Evolutionary conservation across 2,888 invertebrate species (phyloP).

Genomic region (Osedax frankpressi): DNA sequence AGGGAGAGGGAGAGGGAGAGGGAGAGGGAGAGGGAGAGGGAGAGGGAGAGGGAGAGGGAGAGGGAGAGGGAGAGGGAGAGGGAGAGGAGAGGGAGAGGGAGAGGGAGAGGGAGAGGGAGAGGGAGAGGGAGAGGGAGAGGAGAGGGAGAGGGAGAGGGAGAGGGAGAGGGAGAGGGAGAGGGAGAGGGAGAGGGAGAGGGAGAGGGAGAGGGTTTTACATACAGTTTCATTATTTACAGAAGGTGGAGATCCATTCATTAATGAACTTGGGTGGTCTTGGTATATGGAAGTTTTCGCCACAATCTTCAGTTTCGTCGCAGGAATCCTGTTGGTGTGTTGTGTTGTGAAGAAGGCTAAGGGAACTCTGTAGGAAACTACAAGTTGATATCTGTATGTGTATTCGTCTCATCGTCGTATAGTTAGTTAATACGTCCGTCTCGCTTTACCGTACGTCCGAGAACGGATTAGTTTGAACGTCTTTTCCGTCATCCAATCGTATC

Average conservation of each 20-base stretch:
- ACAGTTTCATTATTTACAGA: not conserved
- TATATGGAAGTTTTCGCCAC: constrained; percentile 28
- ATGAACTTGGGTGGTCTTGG: constrained; percentile 29
- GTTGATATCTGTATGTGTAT: no score
- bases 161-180: no score
- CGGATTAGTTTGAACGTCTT: no score
- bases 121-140: not conserved
- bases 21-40: not conserved
- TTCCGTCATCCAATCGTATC: no score
- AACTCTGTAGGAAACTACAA: no score
- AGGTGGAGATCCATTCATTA: constrained; percentile 27
- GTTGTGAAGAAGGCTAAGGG: constrained; percentile 28
- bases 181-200: no score
- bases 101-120: not conserved
- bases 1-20: not conserved
- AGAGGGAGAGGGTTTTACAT: no score
- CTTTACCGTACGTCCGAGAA: no score
- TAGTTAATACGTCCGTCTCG: no score
- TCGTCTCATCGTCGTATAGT: no score
- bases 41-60: not conserved
- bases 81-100: not conserved
- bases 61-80: not conserved
- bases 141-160: no score
- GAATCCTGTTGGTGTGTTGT: constrained; percentile 28
- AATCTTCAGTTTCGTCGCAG: constrained; percentile 27